A percentile compares a stretch with the other conserved stretches of the same genome.
Evolutionary conservation across 2,888 invertebrate genomes (phyloP).

Genomic region (Drosophila acutilabella): DNA sequence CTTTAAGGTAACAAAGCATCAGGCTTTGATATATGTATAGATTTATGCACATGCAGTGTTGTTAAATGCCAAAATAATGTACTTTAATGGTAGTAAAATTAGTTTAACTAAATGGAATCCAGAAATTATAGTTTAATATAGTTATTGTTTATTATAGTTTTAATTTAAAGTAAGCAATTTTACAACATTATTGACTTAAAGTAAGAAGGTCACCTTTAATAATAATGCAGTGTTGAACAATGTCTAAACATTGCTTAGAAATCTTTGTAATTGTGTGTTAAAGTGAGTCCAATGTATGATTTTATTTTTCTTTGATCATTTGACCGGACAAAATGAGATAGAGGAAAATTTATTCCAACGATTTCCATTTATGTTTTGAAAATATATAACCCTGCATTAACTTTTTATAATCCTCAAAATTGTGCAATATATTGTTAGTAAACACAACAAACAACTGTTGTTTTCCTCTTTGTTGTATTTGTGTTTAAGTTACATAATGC

Average conservation of each 20-base stretch:
- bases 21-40: background rate
- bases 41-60: background rate
- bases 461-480: background rate
- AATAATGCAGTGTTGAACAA: conserved; percentile 1
- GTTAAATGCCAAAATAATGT: background rate
- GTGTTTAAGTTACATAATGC: conserved; percentile 19
- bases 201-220: too few species aligned
- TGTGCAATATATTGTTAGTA: conserved; percentile 22
- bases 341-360: too few species aligned
- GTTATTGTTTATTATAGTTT: too few species aligned
- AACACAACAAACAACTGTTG: conserved; percentile 3
- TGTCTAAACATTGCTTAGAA: background rate
- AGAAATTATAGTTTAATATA: background rate
- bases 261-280: too few species aligned
- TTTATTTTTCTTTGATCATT: too few species aligned
- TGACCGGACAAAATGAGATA: too few species aligned
- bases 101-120: background rate
- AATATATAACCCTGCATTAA: conserved; percentile 1
- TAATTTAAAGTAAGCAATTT: too few species aligned
- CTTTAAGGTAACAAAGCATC: background rate
- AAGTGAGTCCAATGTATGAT: too few species aligned
- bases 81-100: background rate
- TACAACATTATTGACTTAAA: too few species aligned
- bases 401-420: conserved; percentile 8
- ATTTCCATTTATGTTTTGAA: background rate